Evolutionary conservation across 2,888 invertebrate species (phyloP).

Genomic region (Hirtodrosophila confusa): DNA sequence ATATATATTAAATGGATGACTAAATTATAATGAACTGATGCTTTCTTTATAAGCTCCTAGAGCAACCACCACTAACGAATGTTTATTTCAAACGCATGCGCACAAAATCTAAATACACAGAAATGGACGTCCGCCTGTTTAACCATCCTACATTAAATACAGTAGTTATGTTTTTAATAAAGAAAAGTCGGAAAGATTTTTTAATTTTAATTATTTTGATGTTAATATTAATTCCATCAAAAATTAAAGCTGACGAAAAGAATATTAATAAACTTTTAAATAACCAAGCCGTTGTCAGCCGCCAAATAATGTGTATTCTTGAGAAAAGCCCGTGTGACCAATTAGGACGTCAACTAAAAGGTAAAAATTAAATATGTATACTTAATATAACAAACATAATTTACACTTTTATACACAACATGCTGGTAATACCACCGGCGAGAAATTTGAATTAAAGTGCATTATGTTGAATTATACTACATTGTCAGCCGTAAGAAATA

Average conservation of each 20-base stretch:
- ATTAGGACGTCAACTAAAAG: conserved; percentile 87
- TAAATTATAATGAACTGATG: too few relatives aligned
- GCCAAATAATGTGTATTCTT: conserved; percentile 86
- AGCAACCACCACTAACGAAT: conserved; percentile 20
- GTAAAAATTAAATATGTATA: conserved; percentile 78
- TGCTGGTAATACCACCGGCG: too few relatives aligned
- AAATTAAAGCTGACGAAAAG: conserved; percentile 77
- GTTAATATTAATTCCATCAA: conserved; percentile 48
- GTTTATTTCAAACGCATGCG: conserved; percentile 45
- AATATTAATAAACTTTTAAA: conserved; percentile 82
- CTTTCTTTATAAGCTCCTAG: too few relatives aligned
- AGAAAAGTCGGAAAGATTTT: conserved; percentile 50
- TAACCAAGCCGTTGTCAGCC: conserved; percentile 83
- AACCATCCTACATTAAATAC: conserved; percentile 31
- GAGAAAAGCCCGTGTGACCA: conserved; percentile 86
- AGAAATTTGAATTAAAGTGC: too few relatives aligned
- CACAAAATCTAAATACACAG: conserved; percentile 52
- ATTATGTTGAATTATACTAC: too few relatives aligned
- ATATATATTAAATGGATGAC: too few relatives aligned
- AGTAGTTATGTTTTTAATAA: conserved; percentile 52
- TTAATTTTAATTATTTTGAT: conserved; percentile 72
- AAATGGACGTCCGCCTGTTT: conserved; percentile 33
- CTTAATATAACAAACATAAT: too few relatives aligned
- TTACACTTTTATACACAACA: too few relatives aligned
- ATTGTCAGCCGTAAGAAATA: too few relatives aligned